Base-by-base conservation (phyloP, 37 sponge, comb jelly and placozoan species). In the Bolinopsis microptera region DNA sequence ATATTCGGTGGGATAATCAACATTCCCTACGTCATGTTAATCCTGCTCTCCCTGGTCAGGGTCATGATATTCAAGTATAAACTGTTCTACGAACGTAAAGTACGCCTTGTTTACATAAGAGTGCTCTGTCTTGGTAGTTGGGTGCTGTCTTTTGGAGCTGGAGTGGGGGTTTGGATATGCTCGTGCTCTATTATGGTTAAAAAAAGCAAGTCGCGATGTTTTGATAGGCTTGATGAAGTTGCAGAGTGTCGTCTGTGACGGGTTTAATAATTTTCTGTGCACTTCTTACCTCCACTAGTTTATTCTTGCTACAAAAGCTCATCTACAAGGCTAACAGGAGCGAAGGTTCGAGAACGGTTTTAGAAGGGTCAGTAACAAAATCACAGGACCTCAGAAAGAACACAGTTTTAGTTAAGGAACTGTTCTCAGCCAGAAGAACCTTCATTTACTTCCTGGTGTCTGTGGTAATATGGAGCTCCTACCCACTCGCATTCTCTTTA, bases 61-160 rank as follows among this genome's bases (percentile, higher is more conserved):
- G 61, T 86, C 48, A 86, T 86, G 90, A 86, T 86, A 86, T 41
- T 86, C 90, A 35, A 38, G 39, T 38, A 86, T 27, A 40, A 86
- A 48, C 3, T 39, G 48, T 22, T 28, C 26, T 86, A 86, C 90
- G 13, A 27, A 13, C 40, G 22, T 0, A n/a, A 21, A 2, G 21
- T 86, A 1, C 37, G 30, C 0, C 32, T n/a, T 0, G 24, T 0
- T 8, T 8, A 36, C 5, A 48, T 86, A 2, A 28, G 35, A 38
- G 41, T 28, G 41, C 61, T 39, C 27, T 39, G 61, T 41, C 0
- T 39, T 24, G 0, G 18, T 22, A 24, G 90, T 48, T 86, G 90
- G 90, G 3, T 86, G 1, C 27, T 86, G 28, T 13, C 61, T 18
- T 3, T 86, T 25, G 90, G 90, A 28, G 39, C 30, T 13, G 61